Conservation (phyloP, 2,113 vertebrate genomes). For the Heterochromis multidens region DNA sequence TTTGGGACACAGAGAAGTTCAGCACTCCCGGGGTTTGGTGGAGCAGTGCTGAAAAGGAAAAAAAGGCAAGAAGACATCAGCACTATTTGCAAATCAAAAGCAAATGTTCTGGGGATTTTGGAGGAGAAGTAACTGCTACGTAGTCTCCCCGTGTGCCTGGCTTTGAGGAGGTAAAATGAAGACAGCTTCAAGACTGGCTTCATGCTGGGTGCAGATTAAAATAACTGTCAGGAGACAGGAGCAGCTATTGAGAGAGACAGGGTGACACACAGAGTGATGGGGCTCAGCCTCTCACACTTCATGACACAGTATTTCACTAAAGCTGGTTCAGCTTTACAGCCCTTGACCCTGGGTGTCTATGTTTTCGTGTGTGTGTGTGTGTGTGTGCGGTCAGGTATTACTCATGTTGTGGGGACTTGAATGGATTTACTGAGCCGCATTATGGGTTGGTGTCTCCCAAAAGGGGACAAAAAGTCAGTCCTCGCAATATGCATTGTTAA, state of each 20-base stretch:
- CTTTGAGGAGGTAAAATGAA: constrained; percentile 67
- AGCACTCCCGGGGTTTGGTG: constrained; percentile 30
- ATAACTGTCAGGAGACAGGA: constrained; percentile 75
- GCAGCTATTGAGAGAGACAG: constrained; percentile 69
- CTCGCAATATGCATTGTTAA: not conserved
- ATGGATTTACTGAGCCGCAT: not conserved
- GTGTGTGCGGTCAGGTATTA: not conserved
- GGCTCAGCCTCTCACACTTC: constrained; percentile 61
- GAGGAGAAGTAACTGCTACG: constrained; percentile 52
- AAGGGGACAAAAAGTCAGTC: not conserved
- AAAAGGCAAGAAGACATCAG: constrained; percentile 53
- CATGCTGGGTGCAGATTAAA: constrained; percentile 75
- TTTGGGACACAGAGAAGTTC: constrained; percentile 46
- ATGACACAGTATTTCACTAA: constrained; percentile 55
- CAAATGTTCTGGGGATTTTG: constrained; percentile 64
- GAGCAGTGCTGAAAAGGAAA: constrained; percentile 41
- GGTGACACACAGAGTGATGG: constrained; percentile 59
- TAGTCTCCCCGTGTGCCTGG: constrained; percentile 47
- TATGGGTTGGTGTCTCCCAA: not conserved
- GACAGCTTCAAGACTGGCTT: constrained; percentile 49
- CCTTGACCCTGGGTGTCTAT: constrained; percentile 17
- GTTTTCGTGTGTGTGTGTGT: not conserved
- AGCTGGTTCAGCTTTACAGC: constrained; percentile 67
- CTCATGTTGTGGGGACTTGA: not conserved
- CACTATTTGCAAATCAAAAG: constrained; percentile 69